Evolutionary conservation across 2,113 vertebrate genomes (phyloP).

Genomic region (Podilymbus podiceps): DNA sequence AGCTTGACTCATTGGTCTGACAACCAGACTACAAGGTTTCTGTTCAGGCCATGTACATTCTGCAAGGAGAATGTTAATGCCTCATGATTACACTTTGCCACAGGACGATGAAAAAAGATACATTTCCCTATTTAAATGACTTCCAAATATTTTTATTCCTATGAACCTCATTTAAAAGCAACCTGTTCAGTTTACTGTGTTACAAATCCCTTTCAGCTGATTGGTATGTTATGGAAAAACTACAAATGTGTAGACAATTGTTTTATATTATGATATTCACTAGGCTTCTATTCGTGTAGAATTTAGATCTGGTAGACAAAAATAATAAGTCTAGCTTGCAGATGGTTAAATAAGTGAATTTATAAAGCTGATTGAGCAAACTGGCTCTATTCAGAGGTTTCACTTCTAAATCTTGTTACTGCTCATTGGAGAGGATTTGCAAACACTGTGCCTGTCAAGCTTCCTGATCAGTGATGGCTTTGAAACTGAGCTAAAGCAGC

Average conservation of each 20-base stretch:
- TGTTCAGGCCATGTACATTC: neutral
- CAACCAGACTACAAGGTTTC: conserved; percentile 2
- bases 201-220: neutral
- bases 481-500: conserved; percentile 57
- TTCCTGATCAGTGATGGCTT: conserved; percentile 62
- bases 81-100: neutral
- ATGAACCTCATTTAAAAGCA: neutral
- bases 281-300: neutral
- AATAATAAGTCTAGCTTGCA: conserved; percentile 20
- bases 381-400: conserved; percentile 29
- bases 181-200: neutral
- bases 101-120: neutral
- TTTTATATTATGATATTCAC: conserved; percentile 15
- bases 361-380: conserved; percentile 42
- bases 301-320: neutral
- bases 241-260: neutral
- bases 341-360: conserved; percentile 40
- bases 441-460: conserved; percentile 61
- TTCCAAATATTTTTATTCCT: neutral
- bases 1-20: neutral
- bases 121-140: neutral
- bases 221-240: neutral
- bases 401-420: conserved; percentile 64
- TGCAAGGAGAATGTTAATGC: neutral
- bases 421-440: conserved; percentile 65